Evolutionary conservation across 2,113 vertebrate species (phyloP).

Genomic region (Desmodus rotundus): DNA sequence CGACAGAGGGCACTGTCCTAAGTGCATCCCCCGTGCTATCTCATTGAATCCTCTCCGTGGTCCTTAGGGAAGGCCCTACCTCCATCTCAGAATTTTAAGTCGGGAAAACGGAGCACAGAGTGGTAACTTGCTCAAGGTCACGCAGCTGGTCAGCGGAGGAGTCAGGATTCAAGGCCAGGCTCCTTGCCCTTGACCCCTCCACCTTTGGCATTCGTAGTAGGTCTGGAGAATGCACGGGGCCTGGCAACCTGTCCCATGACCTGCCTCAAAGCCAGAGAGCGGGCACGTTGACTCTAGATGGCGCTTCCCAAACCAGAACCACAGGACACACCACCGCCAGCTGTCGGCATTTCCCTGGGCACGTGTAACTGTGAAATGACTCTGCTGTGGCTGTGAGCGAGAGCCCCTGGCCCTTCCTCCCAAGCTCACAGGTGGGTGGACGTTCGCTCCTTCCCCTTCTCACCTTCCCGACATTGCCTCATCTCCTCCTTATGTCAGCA

Average conservation of each 20-base stretch:
- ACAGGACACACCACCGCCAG: not conserved
- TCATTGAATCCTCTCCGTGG: not conserved
- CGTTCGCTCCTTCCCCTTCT: fast-evolving
- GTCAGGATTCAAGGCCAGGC: not conserved
- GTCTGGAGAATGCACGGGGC: fast-evolving
- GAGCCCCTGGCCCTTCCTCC: no score
- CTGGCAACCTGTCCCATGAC: fast-evolving
- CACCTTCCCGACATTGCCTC: fast-evolving
- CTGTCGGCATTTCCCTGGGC: not conserved
- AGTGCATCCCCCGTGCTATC: fast-evolving
- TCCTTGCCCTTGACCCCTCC: fast-evolving
- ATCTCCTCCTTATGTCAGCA: not conserved
- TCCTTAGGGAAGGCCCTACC: fast-evolving
- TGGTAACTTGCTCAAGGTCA: not conserved
- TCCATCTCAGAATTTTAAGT: fast-evolving
- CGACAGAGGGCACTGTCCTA: fast-evolving
- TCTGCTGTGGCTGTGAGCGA: fast-evolving
- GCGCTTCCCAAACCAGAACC: not conserved
- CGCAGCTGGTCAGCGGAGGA: not conserved
- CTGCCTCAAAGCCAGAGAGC: not conserved
- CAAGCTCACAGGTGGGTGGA: not conserved
- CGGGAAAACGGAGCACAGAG: not conserved
- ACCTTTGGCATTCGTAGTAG: fast-evolving
- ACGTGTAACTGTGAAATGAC: fast-evolving
- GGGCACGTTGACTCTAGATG: fast-evolving